A percentile compares a stretch with the other conserved stretches of the same genome.
Conservation (phyloP, 2,888 invertebrate species). For the Siphonodentalium dalli region DNA sequence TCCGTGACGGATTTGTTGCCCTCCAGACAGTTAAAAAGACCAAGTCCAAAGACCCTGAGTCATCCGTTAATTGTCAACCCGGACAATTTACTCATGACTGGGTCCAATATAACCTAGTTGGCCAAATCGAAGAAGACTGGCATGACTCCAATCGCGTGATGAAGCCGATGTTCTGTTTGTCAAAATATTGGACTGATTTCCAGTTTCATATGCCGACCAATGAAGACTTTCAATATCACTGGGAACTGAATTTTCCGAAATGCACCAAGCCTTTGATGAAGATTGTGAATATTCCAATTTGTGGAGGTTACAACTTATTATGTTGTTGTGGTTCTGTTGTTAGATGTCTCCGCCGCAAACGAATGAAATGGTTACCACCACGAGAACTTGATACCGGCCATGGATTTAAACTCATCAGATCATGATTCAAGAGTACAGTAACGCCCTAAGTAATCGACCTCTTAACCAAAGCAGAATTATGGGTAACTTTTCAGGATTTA, state of each 20-base stretch:
- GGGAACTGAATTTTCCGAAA: conserved; percentile 57
- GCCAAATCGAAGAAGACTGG: conserved; percentile 45
- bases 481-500: too few species aligned
- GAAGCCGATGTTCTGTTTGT: conserved; percentile 51
- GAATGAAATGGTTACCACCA: conserved; percentile 60
- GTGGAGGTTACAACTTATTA: conserved; percentile 41
- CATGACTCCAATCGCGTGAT: conserved; percentile 41
- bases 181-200: conserved; percentile 59
- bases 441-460: too few species aligned
- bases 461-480: too few species aligned
- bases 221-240: conserved; percentile 57
- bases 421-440: conserved; percentile 31
- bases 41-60: conserved; percentile 36
- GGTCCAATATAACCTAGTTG: conserved; percentile 52
- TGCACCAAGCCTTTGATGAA: conserved; percentile 50
- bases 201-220: conserved; percentile 57
- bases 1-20: conserved; percentile 46
- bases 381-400: conserved; percentile 60
- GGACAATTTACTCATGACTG: conserved; percentile 60
- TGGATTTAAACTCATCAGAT: conserved; percentile 59
- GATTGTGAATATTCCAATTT: conserved; percentile 47
- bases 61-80: conserved; percentile 33
- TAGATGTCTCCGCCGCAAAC: conserved; percentile 50
- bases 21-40: conserved; percentile 55
- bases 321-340: conserved; percentile 53